phyloP scores from a whole-genome alignment of 2,113 vertebrate species.

The Pavo muticus region DNA sequence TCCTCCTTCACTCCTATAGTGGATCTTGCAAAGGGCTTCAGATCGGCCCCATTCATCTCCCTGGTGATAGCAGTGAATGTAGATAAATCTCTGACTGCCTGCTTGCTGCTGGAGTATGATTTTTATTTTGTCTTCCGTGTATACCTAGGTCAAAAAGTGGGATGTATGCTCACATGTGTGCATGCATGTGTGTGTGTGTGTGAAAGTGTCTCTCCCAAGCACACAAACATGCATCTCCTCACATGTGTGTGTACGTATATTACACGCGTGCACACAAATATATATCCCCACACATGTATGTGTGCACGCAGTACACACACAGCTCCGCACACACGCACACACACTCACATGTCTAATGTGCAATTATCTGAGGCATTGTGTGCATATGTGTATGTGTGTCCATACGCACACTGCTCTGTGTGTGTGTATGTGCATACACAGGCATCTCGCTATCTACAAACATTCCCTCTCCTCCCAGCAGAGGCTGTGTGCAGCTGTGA shows the following conservation, averaged over 20 bases:
- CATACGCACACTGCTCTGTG: conserved; percentile 7
- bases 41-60: conserved; percentile 89
- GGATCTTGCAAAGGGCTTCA: conserved; percentile 84
- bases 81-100: conserved; percentile 88
- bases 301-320: background rate
- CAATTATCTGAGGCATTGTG: background rate
- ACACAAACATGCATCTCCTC: background rate
- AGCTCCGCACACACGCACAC: background rate
- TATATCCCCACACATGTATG: background rate
- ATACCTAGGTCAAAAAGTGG: conserved; percentile 82
- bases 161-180: conserved; percentile 44
- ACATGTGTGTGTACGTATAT: background rate
- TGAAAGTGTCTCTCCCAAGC: background rate
- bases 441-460: conserved; percentile 54
- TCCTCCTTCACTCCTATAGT: conserved; percentile 86
- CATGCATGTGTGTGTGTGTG: background rate
- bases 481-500: conserved; percentile 70
- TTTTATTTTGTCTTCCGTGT: conserved; percentile 82
- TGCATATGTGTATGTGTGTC: conserved; percentile 29
- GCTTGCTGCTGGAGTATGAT: conserved; percentile 82
- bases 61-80: conserved; percentile 88
- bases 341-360: background rate
- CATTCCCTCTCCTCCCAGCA: conserved; percentile 76
- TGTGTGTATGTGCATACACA: conserved; percentile 50
- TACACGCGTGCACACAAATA: conserved; percentile 12